phyloP scores from a whole-genome alignment of 2,113 vertebrate genomes.

The Lampris megalopsis region DNA sequence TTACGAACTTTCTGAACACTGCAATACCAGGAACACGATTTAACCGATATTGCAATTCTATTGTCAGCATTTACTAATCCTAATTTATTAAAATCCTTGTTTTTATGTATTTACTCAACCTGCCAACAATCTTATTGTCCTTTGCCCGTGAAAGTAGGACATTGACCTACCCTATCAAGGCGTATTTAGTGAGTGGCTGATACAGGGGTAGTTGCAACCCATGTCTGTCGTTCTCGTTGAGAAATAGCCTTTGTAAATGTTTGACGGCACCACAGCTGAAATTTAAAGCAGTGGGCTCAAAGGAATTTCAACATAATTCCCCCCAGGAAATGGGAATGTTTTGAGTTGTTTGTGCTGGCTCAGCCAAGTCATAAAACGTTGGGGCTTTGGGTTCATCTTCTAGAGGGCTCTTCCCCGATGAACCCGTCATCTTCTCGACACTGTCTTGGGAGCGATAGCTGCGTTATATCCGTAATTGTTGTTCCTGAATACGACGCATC shows the following conservation, averaged over 20 bases:
- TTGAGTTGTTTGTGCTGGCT: too few species aligned
- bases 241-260: slow-evolving; percentile 56
- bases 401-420: too few species aligned
- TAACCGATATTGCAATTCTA: too few species aligned
- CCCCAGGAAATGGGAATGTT: not conserved
- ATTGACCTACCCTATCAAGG: slow-evolving; percentile 34
- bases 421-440: not conserved
- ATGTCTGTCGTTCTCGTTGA: slow-evolving; percentile 9
- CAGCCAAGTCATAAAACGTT: too few species aligned
- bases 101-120: not conserved
- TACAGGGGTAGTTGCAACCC: slow-evolving; percentile 47
- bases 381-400: too few species aligned
- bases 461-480: slow-evolving; percentile 43
- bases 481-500: slow-evolving; percentile 51
- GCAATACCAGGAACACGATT: too few species aligned
- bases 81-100: not conserved
- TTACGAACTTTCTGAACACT: too few species aligned
- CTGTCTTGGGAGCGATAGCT: slow-evolving; percentile 23
- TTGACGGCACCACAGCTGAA: slow-evolving; percentile 47
- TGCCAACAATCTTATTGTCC: not conserved
- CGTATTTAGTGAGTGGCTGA: slow-evolving; percentile 5
- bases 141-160: slow-evolving; percentile 47
- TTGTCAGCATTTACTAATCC: too few species aligned
- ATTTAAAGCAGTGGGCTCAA: not conserved
- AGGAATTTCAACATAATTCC: not conserved